Conservation (phyloP, 2,797 vertebrate species). For the Otolemur crassicaudatus region DNA sequence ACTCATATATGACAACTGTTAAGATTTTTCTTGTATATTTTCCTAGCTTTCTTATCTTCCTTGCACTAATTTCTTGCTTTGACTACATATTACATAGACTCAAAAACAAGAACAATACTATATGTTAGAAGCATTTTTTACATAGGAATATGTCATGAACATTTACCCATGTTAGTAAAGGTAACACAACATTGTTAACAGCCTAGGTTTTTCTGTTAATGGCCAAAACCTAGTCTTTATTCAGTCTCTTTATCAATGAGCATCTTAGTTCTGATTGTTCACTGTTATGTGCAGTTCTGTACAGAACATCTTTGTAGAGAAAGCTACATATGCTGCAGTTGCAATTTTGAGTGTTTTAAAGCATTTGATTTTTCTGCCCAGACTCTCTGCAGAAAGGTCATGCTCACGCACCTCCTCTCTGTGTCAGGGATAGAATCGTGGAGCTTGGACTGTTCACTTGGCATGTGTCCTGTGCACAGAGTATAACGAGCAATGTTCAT, state of each 20-base stretch:
- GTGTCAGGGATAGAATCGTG: background rate
- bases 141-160: background rate
- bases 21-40: background rate
- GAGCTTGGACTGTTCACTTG: background rate
- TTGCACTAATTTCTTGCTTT: background rate
- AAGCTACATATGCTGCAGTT: background rate
- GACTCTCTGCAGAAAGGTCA: background rate
- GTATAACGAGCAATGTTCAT: conserved; percentile 78
- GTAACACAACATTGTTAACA: background rate
- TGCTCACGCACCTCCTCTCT: background rate
- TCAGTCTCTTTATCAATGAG: background rate
- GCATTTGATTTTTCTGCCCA: background rate
- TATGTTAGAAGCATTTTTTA: background rate
- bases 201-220: background rate
- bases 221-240: background rate
- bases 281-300: background rate
- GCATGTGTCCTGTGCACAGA: conserved; percentile 59
- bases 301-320: background rate
- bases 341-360: background rate
- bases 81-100: background rate
- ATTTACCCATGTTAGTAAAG: conserved; percentile 16
- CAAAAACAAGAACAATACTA: background rate
- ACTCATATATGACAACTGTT: conserved; percentile 1
- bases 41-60: background rate
- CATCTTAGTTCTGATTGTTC: background rate